Evolutionary conservation across 23 tunicate species (phyloP).

Genomic region (Styela clava): DNA sequence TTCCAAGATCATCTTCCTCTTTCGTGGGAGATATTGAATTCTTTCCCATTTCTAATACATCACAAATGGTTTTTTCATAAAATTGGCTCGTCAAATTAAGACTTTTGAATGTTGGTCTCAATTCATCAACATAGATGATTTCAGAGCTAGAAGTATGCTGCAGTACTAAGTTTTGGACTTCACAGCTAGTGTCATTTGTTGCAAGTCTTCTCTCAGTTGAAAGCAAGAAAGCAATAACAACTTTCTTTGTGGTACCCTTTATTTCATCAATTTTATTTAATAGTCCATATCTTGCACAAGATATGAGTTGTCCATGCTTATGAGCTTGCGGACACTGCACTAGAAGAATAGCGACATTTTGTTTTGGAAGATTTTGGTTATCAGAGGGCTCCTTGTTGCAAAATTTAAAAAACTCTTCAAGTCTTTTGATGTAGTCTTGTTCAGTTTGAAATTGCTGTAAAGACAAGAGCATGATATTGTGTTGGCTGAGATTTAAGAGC

Average conservation of each 20-base stretch:
- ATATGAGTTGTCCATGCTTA: conserved; percentile 39
- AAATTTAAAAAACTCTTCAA: conserved; percentile 36
- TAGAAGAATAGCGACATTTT: conserved; percentile 25
- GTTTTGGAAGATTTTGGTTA: not conserved
- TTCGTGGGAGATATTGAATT: not conserved
- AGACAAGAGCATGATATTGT: conserved; percentile 38
- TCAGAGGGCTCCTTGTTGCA: not conserved
- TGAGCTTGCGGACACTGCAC: conserved; percentile 77
- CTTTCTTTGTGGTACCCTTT: not conserved
- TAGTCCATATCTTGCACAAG: conserved; percentile 70
- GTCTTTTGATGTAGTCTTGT: conserved; percentile 37
- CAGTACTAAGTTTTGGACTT: not conserved
- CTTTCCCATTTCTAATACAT: conserved; percentile 29
- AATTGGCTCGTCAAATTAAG: conserved; percentile 34
- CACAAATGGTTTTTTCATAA: conserved; percentile 31
- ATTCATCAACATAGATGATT: conserved; percentile 54
- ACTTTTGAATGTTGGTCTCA: conserved; percentile 42
- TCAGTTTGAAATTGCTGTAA: conserved; percentile 69
- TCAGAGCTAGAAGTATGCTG: conserved; percentile 36
- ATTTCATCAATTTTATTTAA: conserved; percentile 16
- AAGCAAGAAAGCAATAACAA: conserved; percentile 53
- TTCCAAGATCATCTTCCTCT: not conserved
- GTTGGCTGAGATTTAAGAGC: conserved; percentile 18
- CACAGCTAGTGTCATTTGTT: not conserved
- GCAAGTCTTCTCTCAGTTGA: conserved; percentile 45